phyloP scores from a whole-genome alignment of 64 coral and sea anemone species.

The Actinia equina region DNA sequence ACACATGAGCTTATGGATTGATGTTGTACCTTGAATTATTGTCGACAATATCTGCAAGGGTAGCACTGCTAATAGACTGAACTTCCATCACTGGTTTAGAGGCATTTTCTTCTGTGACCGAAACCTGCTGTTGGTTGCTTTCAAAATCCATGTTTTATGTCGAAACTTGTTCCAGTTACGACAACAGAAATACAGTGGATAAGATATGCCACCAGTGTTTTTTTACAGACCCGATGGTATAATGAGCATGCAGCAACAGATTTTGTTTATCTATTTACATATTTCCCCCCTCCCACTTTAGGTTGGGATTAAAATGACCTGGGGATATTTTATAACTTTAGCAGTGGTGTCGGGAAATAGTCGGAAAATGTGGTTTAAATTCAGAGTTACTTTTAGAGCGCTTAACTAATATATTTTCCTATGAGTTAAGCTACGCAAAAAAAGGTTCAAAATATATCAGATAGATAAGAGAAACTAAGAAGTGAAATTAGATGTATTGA shows the following conservation, averaged over 20 bases:
- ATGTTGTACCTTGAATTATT: not conserved
- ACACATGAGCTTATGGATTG: not conserved
- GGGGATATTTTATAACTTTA: not conserved
- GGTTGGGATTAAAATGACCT: not conserved
- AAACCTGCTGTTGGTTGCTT: not conserved
- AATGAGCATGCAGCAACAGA: constrained; percentile 1
- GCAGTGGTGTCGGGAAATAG: too few species aligned
- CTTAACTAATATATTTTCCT: too few species aligned
- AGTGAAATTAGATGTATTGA: too few species aligned
- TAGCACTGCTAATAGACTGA: not conserved
- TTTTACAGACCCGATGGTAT: not conserved
- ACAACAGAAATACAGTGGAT: not conserved
- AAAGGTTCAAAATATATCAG: too few species aligned
- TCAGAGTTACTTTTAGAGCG: too few species aligned
- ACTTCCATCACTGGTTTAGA: not conserved
- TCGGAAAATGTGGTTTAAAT: too few species aligned
- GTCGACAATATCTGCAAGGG: not conserved
- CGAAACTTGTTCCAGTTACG: not conserved
- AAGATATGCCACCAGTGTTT: not conserved
- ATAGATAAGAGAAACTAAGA: too few species aligned
- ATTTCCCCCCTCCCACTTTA: not conserved
- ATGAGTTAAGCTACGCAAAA: too few species aligned
- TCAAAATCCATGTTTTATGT: not conserved
- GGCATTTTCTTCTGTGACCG: not conserved
- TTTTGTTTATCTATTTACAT: not conserved